Conservation (phyloP, 1,140 invertebrate genomes). For the Atta colombica region DNA sequence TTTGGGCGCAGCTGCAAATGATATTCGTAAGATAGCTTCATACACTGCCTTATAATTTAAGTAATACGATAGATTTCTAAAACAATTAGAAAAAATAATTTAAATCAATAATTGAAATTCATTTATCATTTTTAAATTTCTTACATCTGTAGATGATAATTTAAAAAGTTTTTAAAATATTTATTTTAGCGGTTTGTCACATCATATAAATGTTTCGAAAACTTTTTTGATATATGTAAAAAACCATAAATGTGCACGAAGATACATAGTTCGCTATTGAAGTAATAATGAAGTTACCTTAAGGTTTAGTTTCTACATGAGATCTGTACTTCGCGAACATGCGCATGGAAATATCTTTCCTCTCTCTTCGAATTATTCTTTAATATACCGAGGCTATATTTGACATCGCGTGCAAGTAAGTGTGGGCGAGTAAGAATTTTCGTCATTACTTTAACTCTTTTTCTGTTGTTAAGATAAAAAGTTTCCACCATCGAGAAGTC, state of each 20-base stretch:
- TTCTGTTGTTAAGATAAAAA: neutral
- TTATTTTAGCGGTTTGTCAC: neutral
- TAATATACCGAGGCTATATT: neutral
- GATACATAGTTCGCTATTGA: neutral
- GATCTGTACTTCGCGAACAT: neutral
- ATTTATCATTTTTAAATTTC: neutral
- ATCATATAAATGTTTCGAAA: neutral
- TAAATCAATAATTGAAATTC: neutral
- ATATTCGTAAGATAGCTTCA: neutral
- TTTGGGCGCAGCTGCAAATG: conserved; percentile 28
- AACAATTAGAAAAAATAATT: neutral
- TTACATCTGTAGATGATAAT: neutral
- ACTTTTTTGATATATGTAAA: neutral
- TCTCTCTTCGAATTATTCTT: neutral
- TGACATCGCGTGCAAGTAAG: neutral
- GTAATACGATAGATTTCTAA: neutral
- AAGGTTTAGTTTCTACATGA: neutral
- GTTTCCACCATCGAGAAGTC: neutral
- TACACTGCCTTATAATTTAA: neutral
- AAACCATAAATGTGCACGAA: neutral
- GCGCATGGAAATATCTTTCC: neutral
- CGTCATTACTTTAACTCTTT: neutral
- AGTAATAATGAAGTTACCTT: conserved; percentile 3
- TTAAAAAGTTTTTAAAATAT: neutral
- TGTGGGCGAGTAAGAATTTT: neutral